Base-by-base conservation (phyloP, 2,888 invertebrate genomes). In the Hirtodrosophila cameraria region DNA sequence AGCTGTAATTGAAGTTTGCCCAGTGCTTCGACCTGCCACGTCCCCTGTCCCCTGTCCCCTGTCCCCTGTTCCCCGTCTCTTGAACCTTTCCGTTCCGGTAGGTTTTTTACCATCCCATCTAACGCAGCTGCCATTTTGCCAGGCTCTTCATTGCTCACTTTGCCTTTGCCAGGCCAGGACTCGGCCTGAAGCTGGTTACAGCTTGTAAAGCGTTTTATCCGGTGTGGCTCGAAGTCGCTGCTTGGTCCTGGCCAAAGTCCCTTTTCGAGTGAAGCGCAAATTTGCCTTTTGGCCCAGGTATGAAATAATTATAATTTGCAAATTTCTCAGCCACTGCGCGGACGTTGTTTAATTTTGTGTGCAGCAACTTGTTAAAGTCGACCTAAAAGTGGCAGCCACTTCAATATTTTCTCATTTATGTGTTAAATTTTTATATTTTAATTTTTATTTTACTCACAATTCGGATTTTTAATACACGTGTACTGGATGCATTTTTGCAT, bases 1-100 rank as follows among this genome's bases (percentile, higher is more conserved):
- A 79, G 79, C 79, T 82, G 72, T 82, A 79, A 79, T 82, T 79
- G 79, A 82, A 82, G 79, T 82, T 82, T 75, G 69, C 70, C 74
- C 77, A 77, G 69, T 63, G 74, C 69, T 61, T 72, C 70, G 70
- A 70, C 73, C 70, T 72, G 67, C 72, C 76, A 64, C 68, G 61
- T 53, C 38, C 35, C 33, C 42, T 36, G n/a, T 9, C 11, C 18
- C 27, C 20, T 7, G 1, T 6, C 9, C 8, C 28, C 54, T 23
- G 9, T 4, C 31, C 2, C 11, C 18, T 12, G n/a, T n/a, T 16
- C 6, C 16, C 8, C 42, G 3, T 18, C 12, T 23, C 30, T 12
- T 30, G n/a, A n/a, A n/a, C n/a, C n/a, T n/a, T n/a, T n/a, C n/a
- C n/a, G n/a, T 23, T 23, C 23, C 8, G 23, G 3, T 23, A 8